Conservation (phyloP, 2,113 vertebrate species). For the Carlito syrichta region DNA sequence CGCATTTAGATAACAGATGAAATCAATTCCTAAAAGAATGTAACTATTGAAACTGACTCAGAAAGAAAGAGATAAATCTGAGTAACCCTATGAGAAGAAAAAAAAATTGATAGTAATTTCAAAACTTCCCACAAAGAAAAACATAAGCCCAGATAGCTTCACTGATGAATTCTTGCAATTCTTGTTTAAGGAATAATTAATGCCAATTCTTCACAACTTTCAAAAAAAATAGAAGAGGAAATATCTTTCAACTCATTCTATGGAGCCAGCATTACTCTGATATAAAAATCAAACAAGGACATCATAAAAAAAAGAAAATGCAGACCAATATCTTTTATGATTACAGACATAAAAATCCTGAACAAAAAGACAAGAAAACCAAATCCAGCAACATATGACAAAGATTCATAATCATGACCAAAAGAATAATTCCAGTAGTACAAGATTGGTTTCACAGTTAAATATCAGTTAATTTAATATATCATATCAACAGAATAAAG, state of each 20-base stretch:
- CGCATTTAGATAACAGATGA: background rate
- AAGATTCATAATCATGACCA: background rate
- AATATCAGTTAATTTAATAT: background rate
- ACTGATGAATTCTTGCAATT: background rate
- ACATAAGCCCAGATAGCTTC: background rate
- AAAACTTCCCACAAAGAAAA: background rate
- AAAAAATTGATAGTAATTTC: background rate
- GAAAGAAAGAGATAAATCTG: background rate
- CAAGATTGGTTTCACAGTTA: background rate
- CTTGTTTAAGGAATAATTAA: background rate
- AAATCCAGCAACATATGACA: background rate
- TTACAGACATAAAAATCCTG: background rate
- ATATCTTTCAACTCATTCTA: background rate
- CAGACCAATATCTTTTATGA: background rate
- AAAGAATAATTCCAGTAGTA: background rate
- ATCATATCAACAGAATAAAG: background rate
- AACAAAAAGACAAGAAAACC: background rate
- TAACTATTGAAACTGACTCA: background rate
- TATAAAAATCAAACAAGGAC: background rate
- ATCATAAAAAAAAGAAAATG: background rate
- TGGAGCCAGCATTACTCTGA: background rate
- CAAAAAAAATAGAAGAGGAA: background rate
- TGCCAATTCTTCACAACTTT: background rate
- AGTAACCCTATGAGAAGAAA: background rate
- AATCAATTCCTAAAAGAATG: background rate